Evolutionary conservation across 92 coral and sea anemone species (phyloP).

Genomic region (Phymanthus crucifer): DNA sequence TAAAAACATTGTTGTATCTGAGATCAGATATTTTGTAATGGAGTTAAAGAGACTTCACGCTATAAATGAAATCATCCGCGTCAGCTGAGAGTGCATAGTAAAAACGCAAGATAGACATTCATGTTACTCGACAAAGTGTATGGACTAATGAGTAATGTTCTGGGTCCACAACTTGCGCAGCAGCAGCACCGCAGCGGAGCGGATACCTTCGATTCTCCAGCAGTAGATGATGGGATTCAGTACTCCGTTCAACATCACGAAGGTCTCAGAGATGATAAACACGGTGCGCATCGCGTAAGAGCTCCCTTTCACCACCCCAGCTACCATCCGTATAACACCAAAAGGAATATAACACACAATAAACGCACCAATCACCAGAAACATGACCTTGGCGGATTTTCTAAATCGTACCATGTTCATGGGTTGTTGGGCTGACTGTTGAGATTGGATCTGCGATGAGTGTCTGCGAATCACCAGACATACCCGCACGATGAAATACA

Average conservation of each 20-base stretch:
- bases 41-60: too few species aligned
- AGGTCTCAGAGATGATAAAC: neutral
- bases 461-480: slow-evolving; percentile 15
- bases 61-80: too few species aligned
- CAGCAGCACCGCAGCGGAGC: too few species aligned
- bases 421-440: slow-evolving; percentile 1
- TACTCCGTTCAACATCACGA: slow-evolving; percentile 16
- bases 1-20: too few species aligned
- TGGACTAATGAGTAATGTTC: too few species aligned
- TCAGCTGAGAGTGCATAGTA: too few species aligned
- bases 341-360: neutral
- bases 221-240: too few species aligned
- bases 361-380: neutral
- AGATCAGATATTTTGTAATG: too few species aligned
- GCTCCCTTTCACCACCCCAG: neutral
- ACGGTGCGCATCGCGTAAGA: neutral
- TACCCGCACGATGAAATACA: neutral
- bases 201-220: too few species aligned
- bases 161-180: too few species aligned
- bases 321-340: neutral
- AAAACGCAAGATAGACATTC: too few species aligned
- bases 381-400: slow-evolving; percentile 10
- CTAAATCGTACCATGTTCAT: slow-evolving; percentile 11
- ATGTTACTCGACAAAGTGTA: too few species aligned
- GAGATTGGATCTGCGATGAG: slow-evolving; percentile 13